Evolutionary conservation across 2,797 vertebrate genomes (phyloP).

Genomic region (Strix occidentalis): DNA sequence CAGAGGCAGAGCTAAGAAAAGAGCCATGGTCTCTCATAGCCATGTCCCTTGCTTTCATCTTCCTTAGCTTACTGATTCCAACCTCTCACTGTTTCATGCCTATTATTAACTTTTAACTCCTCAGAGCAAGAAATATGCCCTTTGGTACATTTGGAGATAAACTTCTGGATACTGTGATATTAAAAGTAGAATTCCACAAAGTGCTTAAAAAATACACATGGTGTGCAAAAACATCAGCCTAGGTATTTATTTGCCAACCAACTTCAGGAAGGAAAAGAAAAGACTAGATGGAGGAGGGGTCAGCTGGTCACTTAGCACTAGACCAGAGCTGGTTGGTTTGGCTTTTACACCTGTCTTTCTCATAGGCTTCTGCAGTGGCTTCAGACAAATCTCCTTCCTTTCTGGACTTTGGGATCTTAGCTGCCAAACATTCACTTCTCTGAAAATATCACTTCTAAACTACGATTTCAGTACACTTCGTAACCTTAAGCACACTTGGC

Average conservation of each 20-base stretch:
- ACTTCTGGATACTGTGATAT: not conserved
- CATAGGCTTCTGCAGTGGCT: not conserved
- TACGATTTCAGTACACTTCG: not conserved
- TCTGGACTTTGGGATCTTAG: not conserved
- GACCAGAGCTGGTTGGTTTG: not conserved
- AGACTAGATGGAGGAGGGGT: not conserved
- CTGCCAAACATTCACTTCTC: not conserved
- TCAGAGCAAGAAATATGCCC: not conserved
- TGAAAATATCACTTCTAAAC: not conserved
- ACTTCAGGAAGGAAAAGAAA: not conserved
- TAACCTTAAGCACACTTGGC: not conserved
- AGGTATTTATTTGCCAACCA: not conserved
- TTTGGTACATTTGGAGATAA: not conserved
- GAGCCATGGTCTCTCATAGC: not conserved
- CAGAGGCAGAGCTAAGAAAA: not conserved
- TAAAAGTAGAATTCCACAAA: not conserved
- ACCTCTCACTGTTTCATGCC: not conserved
- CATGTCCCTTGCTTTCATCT: not conserved
- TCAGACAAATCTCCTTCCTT: not conserved
- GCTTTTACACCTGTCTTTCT: not conserved
- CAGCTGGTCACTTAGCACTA: not conserved
- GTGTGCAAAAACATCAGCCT: not conserved
- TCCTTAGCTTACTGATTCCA: not conserved
- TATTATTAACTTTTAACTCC: not conserved
- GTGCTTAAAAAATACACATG: not conserved